phyloP scores from a whole-genome alignment of 2,888 invertebrate genomes.

The Beris morrisii region DNA sequence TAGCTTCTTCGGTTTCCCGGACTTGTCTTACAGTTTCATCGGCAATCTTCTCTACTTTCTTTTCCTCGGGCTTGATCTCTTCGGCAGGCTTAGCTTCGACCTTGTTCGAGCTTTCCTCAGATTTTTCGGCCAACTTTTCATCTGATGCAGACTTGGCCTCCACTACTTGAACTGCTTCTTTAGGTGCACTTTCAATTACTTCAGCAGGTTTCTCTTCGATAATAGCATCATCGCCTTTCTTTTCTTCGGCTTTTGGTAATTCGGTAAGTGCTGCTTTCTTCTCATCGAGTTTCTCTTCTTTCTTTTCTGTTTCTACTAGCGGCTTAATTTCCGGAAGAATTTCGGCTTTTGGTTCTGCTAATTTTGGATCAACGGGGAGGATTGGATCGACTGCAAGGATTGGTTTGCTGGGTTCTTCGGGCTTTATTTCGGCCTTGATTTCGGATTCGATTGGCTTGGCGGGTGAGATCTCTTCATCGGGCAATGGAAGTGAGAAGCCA shows the following conservation, averaged over 20 bases:
- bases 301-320: slow-evolving; percentile 43
- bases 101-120: slow-evolving; percentile 33
- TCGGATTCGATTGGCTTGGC: slow-evolving; percentile 42
- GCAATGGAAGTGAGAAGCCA: slow-evolving; percentile 49
- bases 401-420: slow-evolving; percentile 34
- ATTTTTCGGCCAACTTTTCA: slow-evolving; percentile 21
- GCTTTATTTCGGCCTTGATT: slow-evolving; percentile 39
- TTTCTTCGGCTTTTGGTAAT: slow-evolving; percentile 35
- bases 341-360: slow-evolving; percentile 40
- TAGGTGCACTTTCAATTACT: slow-evolving; percentile 38
- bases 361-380: slow-evolving; percentile 40
- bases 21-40: slow-evolving; percentile 45
- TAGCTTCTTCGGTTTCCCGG: slow-evolving; percentile 43
- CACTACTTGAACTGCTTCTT: slow-evolving; percentile 42
- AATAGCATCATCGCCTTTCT: slow-evolving; percentile 39
- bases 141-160: slow-evolving; percentile 39
- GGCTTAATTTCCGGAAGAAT: slow-evolving; percentile 27
- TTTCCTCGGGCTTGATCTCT: slow-evolving; percentile 40
- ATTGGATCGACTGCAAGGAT: slow-evolving; percentile 13
- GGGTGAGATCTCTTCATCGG: slow-evolving; percentile 50
- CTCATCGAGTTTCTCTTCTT: slow-evolving; percentile 43
- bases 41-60: slow-evolving; percentile 34
- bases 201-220: slow-evolving; percentile 37
- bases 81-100: slow-evolving; percentile 36
- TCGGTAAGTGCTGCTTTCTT: slow-evolving; percentile 42